Conservation (phyloP, 2,113 vertebrate species). For the Phaethornis superciliosus region DNA sequence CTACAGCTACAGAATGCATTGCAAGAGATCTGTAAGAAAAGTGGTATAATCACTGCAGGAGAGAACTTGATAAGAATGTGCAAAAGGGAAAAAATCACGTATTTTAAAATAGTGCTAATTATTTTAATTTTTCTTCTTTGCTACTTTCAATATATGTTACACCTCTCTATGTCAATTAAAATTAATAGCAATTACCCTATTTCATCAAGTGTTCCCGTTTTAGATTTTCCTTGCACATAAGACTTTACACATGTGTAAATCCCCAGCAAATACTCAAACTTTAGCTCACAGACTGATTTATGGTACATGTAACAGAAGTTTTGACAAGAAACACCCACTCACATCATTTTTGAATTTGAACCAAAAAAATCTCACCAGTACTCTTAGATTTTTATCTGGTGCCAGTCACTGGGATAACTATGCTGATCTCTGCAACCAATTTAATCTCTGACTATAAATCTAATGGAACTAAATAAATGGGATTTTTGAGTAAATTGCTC, state of each 20-base stretch:
- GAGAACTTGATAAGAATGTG: neutral
- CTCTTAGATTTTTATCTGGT: slow-evolving; percentile 38
- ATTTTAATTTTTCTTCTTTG: slow-evolving; percentile 12
- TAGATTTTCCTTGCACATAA: neutral
- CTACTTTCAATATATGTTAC: neutral
- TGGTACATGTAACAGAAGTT: neutral
- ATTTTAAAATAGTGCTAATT: slow-evolving; percentile 7
- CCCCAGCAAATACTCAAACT: neutral
- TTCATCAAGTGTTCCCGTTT: neutral
- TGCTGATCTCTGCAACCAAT: slow-evolving; percentile 5
- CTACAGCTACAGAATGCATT: neutral
- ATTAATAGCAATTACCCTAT: neutral
- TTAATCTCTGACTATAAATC: slow-evolving; percentile 22
- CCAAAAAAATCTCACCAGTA: neutral
- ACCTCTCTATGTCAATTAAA: neutral
- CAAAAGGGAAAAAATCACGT: neutral
- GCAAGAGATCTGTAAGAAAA: neutral
- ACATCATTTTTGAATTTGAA: neutral
- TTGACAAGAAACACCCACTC: neutral
- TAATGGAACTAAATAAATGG: neutral
- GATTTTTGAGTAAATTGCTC: neutral
- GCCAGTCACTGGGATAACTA: neutral
- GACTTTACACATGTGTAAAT: neutral
- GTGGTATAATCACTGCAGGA: neutral
- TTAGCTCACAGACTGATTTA: neutral